These are phyloP conservation scores for Phalacrocorax brasilianus DNA, from an alignment of 2,113 vertebrate genomes.

Conservation along the genomic window DNA sequence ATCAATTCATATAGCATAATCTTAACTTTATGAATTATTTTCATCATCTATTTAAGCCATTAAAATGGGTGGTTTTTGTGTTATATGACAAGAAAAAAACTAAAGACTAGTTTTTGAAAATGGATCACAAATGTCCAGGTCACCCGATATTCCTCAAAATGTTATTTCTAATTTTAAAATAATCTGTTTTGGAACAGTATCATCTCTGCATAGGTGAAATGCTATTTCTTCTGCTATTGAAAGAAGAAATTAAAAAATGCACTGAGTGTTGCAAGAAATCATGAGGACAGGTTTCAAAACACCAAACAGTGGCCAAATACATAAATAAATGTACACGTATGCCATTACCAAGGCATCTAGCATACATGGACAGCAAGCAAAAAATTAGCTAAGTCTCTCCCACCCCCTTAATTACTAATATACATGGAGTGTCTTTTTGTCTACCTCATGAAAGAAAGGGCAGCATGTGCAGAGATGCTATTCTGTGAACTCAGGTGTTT, in stretches of 20 bases:
- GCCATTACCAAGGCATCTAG: not conserved
- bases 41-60: not conserved
- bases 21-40: not conserved
- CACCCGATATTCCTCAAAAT: not conserved
- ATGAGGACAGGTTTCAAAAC: not conserved
- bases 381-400: not conserved
- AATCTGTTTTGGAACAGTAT: not conserved
- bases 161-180: not conserved
- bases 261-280: not conserved
- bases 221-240: not conserved
- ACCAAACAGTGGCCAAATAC: not conserved
- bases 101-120: not conserved
- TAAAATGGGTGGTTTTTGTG: not conserved
- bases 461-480: not conserved
- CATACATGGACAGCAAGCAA: not conserved
- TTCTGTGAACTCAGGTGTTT: not conserved
- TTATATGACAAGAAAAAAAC: not conserved
- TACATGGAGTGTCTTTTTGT: accelerated
- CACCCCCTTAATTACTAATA: not conserved
- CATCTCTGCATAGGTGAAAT: not conserved
- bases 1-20: not conserved
- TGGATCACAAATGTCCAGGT: not conserved
- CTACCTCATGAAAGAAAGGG: not conserved
- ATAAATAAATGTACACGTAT: not conserved
- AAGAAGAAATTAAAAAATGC: not conserved